Evolutionary conservation across 64 coral and sea anemone species (phyloP), one percentile per base, ranked within the genome.

Genomic region (Dendrophyllia cribrosa): DNA sequence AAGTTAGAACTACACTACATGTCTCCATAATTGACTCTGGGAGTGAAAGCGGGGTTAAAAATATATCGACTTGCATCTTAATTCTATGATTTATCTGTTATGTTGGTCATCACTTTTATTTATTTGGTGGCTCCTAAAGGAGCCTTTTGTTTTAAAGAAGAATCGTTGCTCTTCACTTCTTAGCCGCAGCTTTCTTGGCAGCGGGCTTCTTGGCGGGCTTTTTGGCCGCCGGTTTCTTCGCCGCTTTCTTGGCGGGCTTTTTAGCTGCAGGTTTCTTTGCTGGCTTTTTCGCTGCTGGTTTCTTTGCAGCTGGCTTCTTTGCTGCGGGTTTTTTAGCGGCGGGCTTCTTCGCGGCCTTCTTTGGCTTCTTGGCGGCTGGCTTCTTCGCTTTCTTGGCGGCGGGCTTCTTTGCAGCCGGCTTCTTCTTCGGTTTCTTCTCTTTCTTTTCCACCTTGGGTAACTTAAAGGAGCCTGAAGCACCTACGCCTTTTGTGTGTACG

Each of bases 391-490:
- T 72, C 34, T 72, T 72, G 8, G 69, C 69, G 13, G 69, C 69
- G 25, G 69, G 69, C 49, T 79, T 79, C 50, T 53, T 79, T 3
- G 72, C 26, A 4, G 13, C 72, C 6, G 26, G 26, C 72, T 75
- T 75, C 48, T 43, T 75, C 72, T 75, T 75, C 72, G 72, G 48
- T 58, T 55, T 26, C 44, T 79, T 56, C 76, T 53, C 24, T 48
- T 58, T 43, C 50, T 58, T 60, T 49, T 56, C 58, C 44, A 4
- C 76, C 19, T 53, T 53, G 48, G 50, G 19, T 22, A 85, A 50
- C 59, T 85, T 85, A 58, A 85, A 85, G 20, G 82, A 85, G 24
- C 82, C 82, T 44, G 62, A 67, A 46, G 82, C 82, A 4, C 82
- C 82, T 43, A 85, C 62, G 7, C 82, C 82, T 67, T 85, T 85